Percentiles rank a stretch among this genome's conserved stretches.
Conservation (phyloP, 2,888 invertebrate species). For the Orthonevra nobilis region DNA sequence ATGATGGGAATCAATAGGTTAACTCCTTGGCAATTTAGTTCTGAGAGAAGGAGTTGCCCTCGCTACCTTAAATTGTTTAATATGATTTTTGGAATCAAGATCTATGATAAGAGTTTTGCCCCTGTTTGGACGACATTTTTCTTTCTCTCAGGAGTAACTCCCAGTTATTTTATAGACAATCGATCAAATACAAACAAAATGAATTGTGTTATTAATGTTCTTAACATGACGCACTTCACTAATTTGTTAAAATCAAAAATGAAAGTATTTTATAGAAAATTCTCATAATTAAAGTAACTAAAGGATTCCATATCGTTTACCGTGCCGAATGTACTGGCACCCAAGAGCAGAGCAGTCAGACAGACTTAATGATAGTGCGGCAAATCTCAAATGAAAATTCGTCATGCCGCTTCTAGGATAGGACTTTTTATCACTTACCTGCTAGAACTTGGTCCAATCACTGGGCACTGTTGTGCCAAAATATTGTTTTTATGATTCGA, state of each 20-base stretch:
- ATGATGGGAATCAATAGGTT: conserved; percentile 51
- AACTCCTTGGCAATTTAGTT: conserved; percentile 14
- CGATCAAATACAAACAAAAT: no score
- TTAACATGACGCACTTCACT: conserved; percentile 58
- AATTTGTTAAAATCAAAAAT: no score
- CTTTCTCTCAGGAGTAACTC: no score
- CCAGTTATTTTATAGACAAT: no score
- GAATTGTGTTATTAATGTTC: no score
- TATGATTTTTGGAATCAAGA: conserved; percentile 30
- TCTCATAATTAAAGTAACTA: no score
- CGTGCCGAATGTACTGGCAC: conserved; percentile 67
- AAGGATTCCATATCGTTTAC: conserved; percentile 7
- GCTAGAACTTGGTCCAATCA: conserved; percentile 43
- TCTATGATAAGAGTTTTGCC: conserved; percentile 20
- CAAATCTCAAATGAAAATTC: conserved; percentile 68
- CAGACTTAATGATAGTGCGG: conserved; percentile 69
- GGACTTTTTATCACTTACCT: conserved; percentile 42
- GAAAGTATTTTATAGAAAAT: no score
- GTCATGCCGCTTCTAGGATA: conserved; percentile 50
- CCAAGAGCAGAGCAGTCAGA: conserved; percentile 64
- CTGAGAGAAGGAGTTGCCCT: conserved; percentile 40
- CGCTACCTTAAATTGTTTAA: conserved; percentile 33
- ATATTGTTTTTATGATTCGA: conserved; percentile 64
- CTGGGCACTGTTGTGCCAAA: conserved; percentile 50
- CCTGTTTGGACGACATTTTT: conserved; percentile 41